Evolutionary conservation across 2,113 vertebrate genomes (phyloP), one percentile per base, ranked within the genome.

Genomic region (Pteruthius melanotis): DNA sequence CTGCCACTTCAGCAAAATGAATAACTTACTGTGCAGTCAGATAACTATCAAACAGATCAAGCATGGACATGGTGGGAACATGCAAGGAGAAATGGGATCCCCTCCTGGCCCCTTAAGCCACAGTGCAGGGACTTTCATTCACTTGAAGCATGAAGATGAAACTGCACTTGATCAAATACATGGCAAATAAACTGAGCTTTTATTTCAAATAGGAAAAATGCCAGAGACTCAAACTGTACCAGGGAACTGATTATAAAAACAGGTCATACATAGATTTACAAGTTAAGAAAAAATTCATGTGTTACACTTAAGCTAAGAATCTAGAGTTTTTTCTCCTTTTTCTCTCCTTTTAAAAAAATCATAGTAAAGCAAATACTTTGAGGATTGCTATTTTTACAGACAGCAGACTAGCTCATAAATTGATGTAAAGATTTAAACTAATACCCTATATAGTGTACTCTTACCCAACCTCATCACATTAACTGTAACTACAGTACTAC

Each of bases 331-430:
- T 24, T 3, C 16, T 27, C 7, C 1, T 9, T 16, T 49, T 52
- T 42, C 20, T 2, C 12, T 23, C 5, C 33, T 1, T 12, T 16
- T 49, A 21, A 3, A 12, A 30, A n/a, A 57, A 30, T 13, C 2
- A 21, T 23, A 9, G 13, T 78, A 6, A 84, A 68, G 6, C 4
- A 7, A 86, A 37, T 40, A 44, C 24, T 87, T 68, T 7, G 26
- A 84, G 22, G 37, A 87, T 7, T 33, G 4, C 13, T 77, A 9
- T n/a, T 78, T 90, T 60, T 33, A 87, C 15, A 71, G 37, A 21
- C 5, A 19, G 33, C 7, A 83, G 15, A 83, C 54, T 15, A 15
- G 26, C 15, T 90, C 33, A 40, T 33, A 61, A 69, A 75, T 14
- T 74, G 9, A 11, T 2, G 6, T 2, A 6, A 79, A 44, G 30